Conservation (phyloP, 1,140 invertebrate species). For the Harpegnathos saltator region DNA sequence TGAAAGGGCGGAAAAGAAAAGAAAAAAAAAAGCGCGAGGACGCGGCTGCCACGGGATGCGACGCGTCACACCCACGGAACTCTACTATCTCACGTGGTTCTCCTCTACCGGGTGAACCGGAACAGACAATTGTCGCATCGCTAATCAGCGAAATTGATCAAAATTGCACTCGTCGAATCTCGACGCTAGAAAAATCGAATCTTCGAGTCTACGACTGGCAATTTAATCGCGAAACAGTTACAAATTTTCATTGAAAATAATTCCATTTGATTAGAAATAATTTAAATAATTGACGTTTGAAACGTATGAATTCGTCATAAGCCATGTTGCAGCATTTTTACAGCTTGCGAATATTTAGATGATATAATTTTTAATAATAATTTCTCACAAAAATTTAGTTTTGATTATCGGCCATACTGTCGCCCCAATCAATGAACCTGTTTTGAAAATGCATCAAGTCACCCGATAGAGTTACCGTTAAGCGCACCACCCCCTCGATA, state of each 20-base stretch:
- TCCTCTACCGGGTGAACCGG: constrained; percentile 34
- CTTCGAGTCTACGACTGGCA: too few relatives aligned
- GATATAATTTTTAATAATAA: too few relatives aligned
- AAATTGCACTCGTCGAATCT: not conserved
- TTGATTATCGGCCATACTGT: not conserved
- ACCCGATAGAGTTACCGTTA: constrained; percentile 44
- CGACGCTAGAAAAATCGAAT: not conserved
- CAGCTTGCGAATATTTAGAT: too few relatives aligned
- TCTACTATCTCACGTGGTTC: constrained; percentile 48
- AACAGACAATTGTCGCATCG: not conserved
- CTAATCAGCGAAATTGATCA: constrained; percentile 6
- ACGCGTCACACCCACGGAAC: constrained; percentile 61
- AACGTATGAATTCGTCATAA: too few relatives aligned
- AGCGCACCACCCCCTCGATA: constrained; percentile 5
- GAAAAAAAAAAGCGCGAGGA: constrained; percentile 36
- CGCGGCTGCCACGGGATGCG: constrained; percentile 47
- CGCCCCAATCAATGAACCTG: not conserved
- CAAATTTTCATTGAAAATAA: not conserved
- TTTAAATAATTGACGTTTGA: too few relatives aligned
- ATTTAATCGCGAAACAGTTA: too few relatives aligned
- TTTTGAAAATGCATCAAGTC: not conserved
- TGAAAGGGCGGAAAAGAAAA: constrained; percentile 48
- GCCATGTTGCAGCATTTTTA: too few relatives aligned
- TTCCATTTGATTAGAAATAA: too few relatives aligned
- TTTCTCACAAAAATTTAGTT: constrained; percentile 1